Conservation (phyloP, 64 coral and sea anemone genomes). For the Stylophora pistillata region DNA sequence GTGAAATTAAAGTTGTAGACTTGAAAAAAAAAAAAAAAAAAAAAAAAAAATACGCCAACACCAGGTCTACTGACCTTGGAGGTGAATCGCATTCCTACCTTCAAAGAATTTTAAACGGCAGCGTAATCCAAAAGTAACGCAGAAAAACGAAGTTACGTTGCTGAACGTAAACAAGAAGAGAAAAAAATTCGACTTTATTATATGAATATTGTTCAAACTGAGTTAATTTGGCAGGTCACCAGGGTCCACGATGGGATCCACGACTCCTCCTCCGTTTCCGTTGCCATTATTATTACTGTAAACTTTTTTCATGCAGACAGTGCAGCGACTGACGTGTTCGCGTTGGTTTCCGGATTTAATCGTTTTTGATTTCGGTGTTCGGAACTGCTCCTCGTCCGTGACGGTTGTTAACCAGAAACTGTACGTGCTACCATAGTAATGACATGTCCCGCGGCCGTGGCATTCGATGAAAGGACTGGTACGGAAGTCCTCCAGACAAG, state of each 20-base stretch:
- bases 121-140: no score
- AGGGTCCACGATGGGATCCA: background rate
- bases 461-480: constrained; percentile 97
- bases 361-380: constrained; percentile 62
- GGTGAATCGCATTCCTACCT: no score
- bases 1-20: no score
- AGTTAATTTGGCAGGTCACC: constrained; percentile 19
- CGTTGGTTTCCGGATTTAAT: constrained; percentile 78
- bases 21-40: no score
- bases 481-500: constrained; percentile 78
- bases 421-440: constrained; percentile 94
- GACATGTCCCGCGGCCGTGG: constrained; percentile 96
- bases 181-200: background rate
- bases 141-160: no score
- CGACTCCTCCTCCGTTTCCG: background rate
- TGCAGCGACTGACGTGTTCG: constrained; percentile 78
- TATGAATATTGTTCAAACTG: background rate
- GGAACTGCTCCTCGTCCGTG: constrained; percentile 53
- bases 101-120: no score
- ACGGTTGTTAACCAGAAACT: constrained; percentile 95
- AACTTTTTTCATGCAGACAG: constrained; percentile 44
- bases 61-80: no score
- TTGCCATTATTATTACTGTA: background rate
- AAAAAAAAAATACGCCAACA: no score
- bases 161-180: background rate